Evolutionary conservation across 1,140 invertebrate species (phyloP).

Genomic region (Oreohelix idahoensis): DNA sequence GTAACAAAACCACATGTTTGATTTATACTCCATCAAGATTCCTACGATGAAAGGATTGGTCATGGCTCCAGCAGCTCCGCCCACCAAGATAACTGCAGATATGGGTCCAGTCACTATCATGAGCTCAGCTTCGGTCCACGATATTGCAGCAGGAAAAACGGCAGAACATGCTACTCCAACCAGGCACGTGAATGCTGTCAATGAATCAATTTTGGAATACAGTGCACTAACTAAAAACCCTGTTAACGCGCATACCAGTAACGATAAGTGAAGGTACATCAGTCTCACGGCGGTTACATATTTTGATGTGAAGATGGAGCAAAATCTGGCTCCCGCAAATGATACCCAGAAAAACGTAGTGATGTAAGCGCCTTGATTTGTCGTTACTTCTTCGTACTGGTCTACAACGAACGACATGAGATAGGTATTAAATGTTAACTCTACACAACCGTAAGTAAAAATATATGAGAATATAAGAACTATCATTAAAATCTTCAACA

Average conservation of each 20-base stretch:
- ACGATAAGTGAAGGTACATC: not conserved
- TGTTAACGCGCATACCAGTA: not conserved
- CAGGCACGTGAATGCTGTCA: constrained; percentile 1
- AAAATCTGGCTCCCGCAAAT: constrained; percentile 26
- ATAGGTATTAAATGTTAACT: constrained; percentile 51
- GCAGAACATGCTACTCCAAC: constrained; percentile 47
- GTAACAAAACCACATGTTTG: constrained; percentile 54
- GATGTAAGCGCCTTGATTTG: not conserved
- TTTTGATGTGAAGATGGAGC: constrained; percentile 11
- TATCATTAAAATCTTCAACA: constrained; percentile 38
- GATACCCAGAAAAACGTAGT: constrained; percentile 1
- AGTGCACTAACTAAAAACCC: constrained; percentile 8
- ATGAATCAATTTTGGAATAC: not conserved
- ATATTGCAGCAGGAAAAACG: constrained; percentile 48
- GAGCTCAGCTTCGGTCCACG: constrained; percentile 51
- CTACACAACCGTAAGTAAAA: constrained; percentile 49
- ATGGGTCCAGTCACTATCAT: constrained; percentile 48
- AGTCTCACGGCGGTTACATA: not conserved
- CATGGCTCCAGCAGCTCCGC: constrained; percentile 41
- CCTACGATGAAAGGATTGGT: constrained; percentile 48
- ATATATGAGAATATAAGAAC: constrained; percentile 12
- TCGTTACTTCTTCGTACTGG: constrained; percentile 4
- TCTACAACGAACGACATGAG: constrained; percentile 50
- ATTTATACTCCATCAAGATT: constrained; percentile 48
- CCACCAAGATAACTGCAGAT: constrained; percentile 48